Percentiles rank a stretch among this genome's conserved stretches.
Conservation (phyloP, 2,113 vertebrate species). For the Cottus gobio region DNA sequence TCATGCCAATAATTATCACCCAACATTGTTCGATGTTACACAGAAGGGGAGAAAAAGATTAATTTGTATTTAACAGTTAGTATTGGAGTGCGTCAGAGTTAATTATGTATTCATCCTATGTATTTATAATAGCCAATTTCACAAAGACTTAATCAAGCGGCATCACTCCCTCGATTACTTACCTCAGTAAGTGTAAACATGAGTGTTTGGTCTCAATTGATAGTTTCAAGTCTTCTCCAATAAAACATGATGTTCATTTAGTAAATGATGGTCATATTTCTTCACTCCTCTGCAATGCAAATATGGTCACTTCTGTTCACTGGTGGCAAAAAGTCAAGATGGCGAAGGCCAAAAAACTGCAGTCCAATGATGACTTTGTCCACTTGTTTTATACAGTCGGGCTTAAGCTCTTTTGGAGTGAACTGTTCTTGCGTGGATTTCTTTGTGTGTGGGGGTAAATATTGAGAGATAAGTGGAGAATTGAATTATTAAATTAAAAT, state of each 20-base stretch:
- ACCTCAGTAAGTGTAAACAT: too few species aligned
- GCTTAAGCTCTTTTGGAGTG: constrained; percentile 9
- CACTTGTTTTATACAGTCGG: too few species aligned
- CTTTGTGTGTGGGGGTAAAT: constrained; percentile 28
- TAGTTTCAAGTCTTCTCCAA: too few species aligned
- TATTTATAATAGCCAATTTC: background rate
- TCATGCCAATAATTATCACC: background rate
- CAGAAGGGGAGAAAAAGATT: background rate
- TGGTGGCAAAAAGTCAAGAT: too few species aligned
- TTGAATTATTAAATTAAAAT: constrained; percentile 18
- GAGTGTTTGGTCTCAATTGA: too few species aligned
- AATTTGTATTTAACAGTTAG: background rate
- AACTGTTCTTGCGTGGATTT: constrained; percentile 25
- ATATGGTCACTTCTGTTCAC: too few species aligned
- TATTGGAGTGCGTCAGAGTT: background rate
- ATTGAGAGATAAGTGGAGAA: constrained; percentile 18
- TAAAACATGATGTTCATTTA: too few species aligned
- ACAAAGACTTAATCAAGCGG: background rate
- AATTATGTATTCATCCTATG: background rate
- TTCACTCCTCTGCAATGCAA: too few species aligned
- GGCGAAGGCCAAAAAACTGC: too few species aligned
- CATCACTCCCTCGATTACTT: too few species aligned
- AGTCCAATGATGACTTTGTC: too few species aligned
- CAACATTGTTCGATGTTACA: background rate
- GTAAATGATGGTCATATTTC: too few species aligned